A percentile compares a stretch with the other conserved stretches of the same genome.
Conservation (phyloP, 2,888 invertebrate species). For the Diploptera punctata region DNA sequence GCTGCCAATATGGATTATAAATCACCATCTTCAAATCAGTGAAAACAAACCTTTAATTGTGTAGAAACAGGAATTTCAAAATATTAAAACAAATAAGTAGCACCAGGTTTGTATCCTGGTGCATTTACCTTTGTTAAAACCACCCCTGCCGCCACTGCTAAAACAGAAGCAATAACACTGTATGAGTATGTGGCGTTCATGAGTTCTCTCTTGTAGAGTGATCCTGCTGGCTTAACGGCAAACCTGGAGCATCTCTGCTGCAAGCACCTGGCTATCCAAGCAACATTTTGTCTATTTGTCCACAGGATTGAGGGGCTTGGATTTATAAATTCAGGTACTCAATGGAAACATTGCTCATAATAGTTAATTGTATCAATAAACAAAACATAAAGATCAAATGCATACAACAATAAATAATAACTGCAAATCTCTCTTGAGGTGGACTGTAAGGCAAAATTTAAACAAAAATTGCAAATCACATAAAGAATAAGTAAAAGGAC, state of each 20-base stretch:
- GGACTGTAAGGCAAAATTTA: too few species aligned
- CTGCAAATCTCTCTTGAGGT: too few species aligned
- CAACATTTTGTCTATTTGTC: slow-evolving; percentile 13
- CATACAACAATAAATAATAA: too few species aligned
- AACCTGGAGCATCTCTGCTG: slow-evolving; percentile 18
- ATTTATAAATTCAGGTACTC: too few species aligned
- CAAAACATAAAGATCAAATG: too few species aligned
- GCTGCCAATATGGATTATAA: slow-evolving; percentile 5
- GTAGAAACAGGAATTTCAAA: slow-evolving; percentile 26
- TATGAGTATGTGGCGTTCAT: slow-evolving; percentile 66
- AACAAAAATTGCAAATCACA: too few species aligned
- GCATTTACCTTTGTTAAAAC: slow-evolving; percentile 96
- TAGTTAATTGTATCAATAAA: too few species aligned
- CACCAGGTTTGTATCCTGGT: slow-evolving; percentile 78
- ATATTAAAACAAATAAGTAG: slow-evolving; percentile 63
- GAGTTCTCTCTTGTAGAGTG: slow-evolving; percentile 21
- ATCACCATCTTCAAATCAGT: neutral
- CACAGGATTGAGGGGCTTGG: too few species aligned
- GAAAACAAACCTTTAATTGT: slow-evolving; percentile 15
- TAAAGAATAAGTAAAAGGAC: too few species aligned
- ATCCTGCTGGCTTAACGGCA: slow-evolving; percentile 22
- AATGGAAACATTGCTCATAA: slow-evolving; percentile 2
- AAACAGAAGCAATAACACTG: slow-evolving; percentile 79
- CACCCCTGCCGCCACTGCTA: slow-evolving; percentile 94
- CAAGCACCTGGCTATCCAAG: slow-evolving; percentile 26